phyloP scores from a whole-genome alignment of 2,113 vertebrate species.

The Sorex fumeus region DNA sequence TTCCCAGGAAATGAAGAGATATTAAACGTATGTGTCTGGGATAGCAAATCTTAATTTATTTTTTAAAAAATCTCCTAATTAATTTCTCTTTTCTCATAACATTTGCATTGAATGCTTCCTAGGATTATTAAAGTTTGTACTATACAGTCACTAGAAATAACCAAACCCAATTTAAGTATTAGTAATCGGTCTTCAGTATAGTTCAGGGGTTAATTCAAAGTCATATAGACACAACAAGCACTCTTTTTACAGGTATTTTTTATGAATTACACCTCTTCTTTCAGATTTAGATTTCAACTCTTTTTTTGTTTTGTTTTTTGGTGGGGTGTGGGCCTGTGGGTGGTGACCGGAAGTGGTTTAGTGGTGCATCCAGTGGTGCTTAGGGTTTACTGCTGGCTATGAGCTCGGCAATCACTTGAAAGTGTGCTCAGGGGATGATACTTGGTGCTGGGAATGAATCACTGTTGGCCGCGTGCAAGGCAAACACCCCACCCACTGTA shows the following conservation, averaged over 20 bases:
- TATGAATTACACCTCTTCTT: not conserved
- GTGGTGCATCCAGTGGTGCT: too few relatives aligned
- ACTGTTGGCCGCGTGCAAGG: too few relatives aligned
- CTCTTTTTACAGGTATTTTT: not conserved
- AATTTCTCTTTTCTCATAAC: not conserved
- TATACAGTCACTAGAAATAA: not conserved
- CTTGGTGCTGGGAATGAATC: too few relatives aligned
- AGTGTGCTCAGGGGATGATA: too few relatives aligned
- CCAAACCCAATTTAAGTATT: not conserved
- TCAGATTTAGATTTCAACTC: not conserved
- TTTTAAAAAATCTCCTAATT: not conserved
- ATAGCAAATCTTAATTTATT: not conserved
- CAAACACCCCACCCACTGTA: too few relatives aligned
- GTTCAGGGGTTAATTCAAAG: not conserved
- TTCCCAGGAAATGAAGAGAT: constrained; percentile 48
- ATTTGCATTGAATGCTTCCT: not conserved
- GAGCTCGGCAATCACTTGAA: too few relatives aligned
- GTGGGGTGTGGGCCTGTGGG: too few relatives aligned
- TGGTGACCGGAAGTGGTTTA: too few relatives aligned
- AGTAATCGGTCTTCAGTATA: not conserved
- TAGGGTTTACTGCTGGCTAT: too few relatives aligned
- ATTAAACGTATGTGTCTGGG: not conserved
- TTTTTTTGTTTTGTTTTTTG: not conserved
- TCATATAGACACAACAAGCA: not conserved
- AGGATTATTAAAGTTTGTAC: not conserved